Conservation (phyloP, 2,113 vertebrate genomes). For the Mus musculus region DNA sequence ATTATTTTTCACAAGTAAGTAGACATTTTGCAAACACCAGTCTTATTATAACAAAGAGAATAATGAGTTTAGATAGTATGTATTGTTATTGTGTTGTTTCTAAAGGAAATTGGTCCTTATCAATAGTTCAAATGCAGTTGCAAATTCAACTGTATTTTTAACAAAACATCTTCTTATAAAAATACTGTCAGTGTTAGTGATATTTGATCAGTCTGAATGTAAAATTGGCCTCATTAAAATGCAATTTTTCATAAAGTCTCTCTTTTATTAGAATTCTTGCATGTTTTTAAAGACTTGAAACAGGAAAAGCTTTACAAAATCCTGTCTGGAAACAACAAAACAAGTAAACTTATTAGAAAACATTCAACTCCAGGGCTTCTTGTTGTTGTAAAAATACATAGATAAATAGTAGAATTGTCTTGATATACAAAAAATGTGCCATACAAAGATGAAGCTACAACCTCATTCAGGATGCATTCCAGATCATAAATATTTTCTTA, state of each 20-base stretch:
- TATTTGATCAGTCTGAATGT: background rate
- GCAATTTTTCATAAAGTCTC: background rate
- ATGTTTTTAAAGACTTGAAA: background rate
- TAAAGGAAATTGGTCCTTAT: background rate
- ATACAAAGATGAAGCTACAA: background rate
- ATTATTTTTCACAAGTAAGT: background rate
- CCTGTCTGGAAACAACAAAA: background rate
- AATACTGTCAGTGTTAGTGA: background rate
- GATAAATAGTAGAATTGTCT: background rate
- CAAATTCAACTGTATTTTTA: background rate
- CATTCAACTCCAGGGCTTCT: background rate
- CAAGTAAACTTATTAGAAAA: background rate
- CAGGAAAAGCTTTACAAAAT: background rate
- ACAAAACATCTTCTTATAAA: background rate
- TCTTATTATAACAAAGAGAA: too few relatives aligned
- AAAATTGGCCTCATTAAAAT: background rate
- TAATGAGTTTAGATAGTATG: background rate
- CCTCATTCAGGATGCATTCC: too few relatives aligned
- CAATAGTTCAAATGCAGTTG: background rate
- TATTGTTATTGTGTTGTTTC: background rate
- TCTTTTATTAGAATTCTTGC: background rate
- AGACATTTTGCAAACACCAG: background rate
- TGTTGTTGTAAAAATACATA: background rate
- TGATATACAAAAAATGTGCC: background rate
- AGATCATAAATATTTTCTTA: background rate